Base-by-base conservation (phyloP, 2,113 vertebrate species). In the Mesoclemmys tuberculata region DNA sequence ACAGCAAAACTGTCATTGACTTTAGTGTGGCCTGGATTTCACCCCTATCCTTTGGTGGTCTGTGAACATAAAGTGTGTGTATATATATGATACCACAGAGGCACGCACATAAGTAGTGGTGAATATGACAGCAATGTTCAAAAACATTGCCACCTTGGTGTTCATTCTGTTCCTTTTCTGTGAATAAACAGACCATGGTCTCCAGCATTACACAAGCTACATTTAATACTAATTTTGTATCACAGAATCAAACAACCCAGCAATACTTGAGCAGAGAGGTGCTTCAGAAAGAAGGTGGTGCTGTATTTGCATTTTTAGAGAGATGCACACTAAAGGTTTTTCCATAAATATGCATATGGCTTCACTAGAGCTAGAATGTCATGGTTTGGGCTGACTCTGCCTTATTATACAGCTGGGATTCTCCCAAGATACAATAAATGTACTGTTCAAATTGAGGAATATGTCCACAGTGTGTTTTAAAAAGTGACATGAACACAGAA, bases 401-500 rank as follows among this genome's bases (percentile, higher is more conserved):
- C 75, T 68, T n/a, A 1, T 26, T 90, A 10, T 29, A n/a, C 3
- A 2, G 7, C 2, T 88, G 84, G 56, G 90, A 48, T 64, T 83
- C 49, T 95, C 84, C 89, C 93, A 94, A 58, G 46, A 56, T 94
- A 83, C 61, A 74, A 78, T n/a, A n/a, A n/a, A n/a, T 6, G 80
- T 82, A 80, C 77, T 48, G 44, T 74, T 77, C 85, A 75, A 75
- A 27, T 27, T 44, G 82, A 85, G 27, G 49, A 95, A 94, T 92
- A 92, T 55, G 48, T 80, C 90, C 79, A 55, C 19, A 1, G 61
- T 82, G 92, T 82, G 55, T 90, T 96, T 93, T 90, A 68, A 96
- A 91, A 5, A 55, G 75, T 55, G 87, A 92, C 92, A 95, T 93
- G 79, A 87, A 93, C 80, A 80, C 8, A 93, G 90, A 78, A 74